phyloP scores from a whole-genome alignment of 35 echinoderm and acorn worm species.

The Chiridota heheva region DNA sequence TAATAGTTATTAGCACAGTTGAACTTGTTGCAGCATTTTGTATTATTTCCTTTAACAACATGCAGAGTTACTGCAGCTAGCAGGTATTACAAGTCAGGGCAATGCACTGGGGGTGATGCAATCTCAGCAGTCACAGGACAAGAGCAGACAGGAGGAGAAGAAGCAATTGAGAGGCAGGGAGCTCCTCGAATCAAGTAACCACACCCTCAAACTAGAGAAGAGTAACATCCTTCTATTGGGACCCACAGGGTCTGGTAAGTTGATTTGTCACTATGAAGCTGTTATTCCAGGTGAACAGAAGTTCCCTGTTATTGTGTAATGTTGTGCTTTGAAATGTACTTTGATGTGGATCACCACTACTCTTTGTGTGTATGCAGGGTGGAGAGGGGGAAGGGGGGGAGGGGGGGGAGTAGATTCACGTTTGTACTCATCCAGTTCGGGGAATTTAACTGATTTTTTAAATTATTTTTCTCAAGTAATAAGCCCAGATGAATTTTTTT shows the following conservation, averaged over 20 bases:
- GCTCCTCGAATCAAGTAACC: constrained; percentile 49
- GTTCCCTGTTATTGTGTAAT: too few relatives aligned
- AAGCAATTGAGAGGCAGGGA: constrained; percentile 69
- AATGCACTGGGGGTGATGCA: constrained; percentile 81
- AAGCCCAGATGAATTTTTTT: too few relatives aligned
- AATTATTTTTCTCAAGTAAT: too few relatives aligned
- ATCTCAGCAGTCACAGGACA: constrained; percentile 55
- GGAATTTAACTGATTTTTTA: too few relatives aligned
- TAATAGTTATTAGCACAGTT: background rate
- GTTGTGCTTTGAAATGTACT: too few relatives aligned
- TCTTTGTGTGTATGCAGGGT: too few relatives aligned
- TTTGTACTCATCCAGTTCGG: too few relatives aligned
- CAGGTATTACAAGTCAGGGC: constrained; percentile 87
- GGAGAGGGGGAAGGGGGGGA: too few relatives aligned
- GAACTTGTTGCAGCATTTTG: background rate
- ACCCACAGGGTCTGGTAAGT: constrained; percentile 90
- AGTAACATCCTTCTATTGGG: constrained; percentile 97
- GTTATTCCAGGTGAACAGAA: background rate
- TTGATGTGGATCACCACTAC: too few relatives aligned
- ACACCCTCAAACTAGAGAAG: constrained; percentile 91
- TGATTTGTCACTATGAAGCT: too few relatives aligned
- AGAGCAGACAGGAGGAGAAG: constrained; percentile 32
- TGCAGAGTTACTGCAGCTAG: constrained; percentile 83
- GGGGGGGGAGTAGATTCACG: too few relatives aligned
- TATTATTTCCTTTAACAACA: background rate